These are phyloP conservation scores for Micropoecilia bifurca DNA, from an alignment of 2,797 vertebrate species.

Conservation along the genomic window DNA sequence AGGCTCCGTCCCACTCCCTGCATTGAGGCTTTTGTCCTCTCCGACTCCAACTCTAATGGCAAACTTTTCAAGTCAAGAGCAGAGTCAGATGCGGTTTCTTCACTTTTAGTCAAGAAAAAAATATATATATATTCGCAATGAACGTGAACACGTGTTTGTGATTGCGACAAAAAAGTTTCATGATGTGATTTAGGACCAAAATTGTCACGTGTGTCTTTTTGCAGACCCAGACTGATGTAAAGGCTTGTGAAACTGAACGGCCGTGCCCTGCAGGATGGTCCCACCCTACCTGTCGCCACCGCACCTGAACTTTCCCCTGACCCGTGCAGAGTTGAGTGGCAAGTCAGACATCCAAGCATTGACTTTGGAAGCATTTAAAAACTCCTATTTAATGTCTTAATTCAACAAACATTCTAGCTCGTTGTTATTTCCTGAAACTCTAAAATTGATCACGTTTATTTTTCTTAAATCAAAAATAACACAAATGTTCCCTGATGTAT, in stretches of 20 bases:
- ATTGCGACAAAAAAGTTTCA: neutral
- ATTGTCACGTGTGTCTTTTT: slow-evolving; percentile 18
- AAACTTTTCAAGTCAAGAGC: slow-evolving; percentile 68
- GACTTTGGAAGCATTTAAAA: slow-evolving; percentile 11
- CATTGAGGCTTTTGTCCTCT: slow-evolving; percentile 78
- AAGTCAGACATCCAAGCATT: slow-evolving; percentile 36
- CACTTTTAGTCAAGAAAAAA: slow-evolving; percentile 15
- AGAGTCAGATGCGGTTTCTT: slow-evolving; percentile 50
- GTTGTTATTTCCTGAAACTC: slow-evolving; percentile 5
- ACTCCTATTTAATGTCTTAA: neutral
- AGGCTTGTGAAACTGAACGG: slow-evolving; percentile 33
- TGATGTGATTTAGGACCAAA: neutral
- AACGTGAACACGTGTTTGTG: neutral
- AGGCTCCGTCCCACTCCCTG: slow-evolving; percentile 79
- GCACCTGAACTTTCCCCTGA: slow-evolving; percentile 74
- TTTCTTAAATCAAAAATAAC: slow-evolving; percentile 29
- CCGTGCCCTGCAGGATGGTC: slow-evolving; percentile 39
- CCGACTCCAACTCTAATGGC: slow-evolving; percentile 74
- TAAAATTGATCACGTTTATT: slow-evolving; percentile 27
- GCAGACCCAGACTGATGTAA: slow-evolving; percentile 46
- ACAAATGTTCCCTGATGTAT: slow-evolving; percentile 44
- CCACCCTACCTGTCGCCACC: slow-evolving; percentile 59
- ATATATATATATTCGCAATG: slow-evolving; percentile 4
- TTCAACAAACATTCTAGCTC: slow-evolving; percentile 9
- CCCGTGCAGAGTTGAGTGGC: slow-evolving; percentile 52